These are phyloP conservation scores for Heterotis niloticus DNA, from an alignment of 2,113 vertebrate genomes.

Conservation along the genomic window DNA sequence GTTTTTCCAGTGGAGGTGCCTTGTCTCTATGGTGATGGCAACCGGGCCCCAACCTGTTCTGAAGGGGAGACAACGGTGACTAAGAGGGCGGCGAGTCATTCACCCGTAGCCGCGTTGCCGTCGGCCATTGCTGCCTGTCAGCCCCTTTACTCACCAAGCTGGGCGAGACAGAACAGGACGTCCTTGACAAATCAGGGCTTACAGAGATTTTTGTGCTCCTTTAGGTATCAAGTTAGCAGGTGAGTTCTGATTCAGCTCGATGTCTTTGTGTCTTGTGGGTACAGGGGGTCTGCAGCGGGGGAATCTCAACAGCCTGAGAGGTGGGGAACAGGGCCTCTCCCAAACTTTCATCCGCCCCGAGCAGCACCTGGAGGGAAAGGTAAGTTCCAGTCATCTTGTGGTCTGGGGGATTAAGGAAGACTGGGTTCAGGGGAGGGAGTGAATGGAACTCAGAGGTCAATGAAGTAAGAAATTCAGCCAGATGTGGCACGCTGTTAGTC, in stretches of 20 bases:
- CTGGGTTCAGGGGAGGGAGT: not conserved
- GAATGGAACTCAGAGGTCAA: too few species aligned
- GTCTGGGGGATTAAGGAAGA: not conserved
- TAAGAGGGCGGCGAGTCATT: not conserved
- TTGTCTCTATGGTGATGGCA: not conserved
- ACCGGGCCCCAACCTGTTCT: not conserved
- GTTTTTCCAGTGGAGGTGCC: not conserved
- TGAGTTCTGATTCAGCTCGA: not conserved
- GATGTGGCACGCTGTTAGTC: not conserved
- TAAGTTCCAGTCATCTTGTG: constrained; percentile 33
- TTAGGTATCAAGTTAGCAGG: too few species aligned
- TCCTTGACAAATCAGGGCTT: not conserved
- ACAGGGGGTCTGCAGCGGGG: constrained; percentile 54
- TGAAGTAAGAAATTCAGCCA: not conserved
- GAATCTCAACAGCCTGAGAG: constrained; percentile 52
- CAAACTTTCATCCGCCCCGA: constrained; percentile 69
- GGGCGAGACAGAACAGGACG: not conserved
- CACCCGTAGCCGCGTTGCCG: not conserved
- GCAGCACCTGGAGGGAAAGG: constrained; percentile 75
- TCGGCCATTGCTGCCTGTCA: not conserved
- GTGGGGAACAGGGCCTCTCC: constrained; percentile 67
- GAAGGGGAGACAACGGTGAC: not conserved
- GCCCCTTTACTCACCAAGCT: not conserved
- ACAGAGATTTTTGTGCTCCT: not conserved
- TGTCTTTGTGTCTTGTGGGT: constrained; percentile 35